phyloP scores from a whole-genome alignment of 2,888 invertebrate genomes.

The Chydorus sphaericus region DNA sequence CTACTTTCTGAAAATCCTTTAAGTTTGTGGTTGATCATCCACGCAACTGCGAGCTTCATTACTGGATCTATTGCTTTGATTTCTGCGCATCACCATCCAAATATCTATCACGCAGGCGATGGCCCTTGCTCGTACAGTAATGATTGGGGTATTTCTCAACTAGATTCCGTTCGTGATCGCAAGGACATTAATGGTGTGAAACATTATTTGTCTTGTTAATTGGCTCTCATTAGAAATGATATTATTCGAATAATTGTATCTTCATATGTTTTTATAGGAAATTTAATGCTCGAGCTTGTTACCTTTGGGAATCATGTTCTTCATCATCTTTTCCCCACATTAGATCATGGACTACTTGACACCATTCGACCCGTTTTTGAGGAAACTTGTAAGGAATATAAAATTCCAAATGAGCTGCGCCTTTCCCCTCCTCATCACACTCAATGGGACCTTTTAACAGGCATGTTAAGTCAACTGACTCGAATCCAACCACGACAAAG shows the following conservation, averaged over 20 bases:
- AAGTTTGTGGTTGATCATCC: slow-evolving; percentile 20
- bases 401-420: slow-evolving; percentile 19
- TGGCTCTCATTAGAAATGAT: too few relatives aligned
- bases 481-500: neutral
- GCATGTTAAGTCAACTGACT: neutral
- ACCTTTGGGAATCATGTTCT: slow-evolving; percentile 62
- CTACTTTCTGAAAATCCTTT: slow-evolving; percentile 10
- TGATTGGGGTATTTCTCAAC: slow-evolving; percentile 64
- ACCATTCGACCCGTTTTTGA: slow-evolving; percentile 46
- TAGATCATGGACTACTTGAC: slow-evolving; percentile 57
- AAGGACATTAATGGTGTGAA: slow-evolving; percentile 49
- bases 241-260: too few relatives aligned
- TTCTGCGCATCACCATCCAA: slow-evolving; percentile 65
- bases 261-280: too few relatives aligned
- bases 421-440: neutral
- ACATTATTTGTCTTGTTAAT: too few relatives aligned
- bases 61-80: slow-evolving; percentile 47
- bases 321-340: slow-evolving; percentile 65
- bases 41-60: slow-evolving; percentile 17
- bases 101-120: slow-evolving; percentile 65
- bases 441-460: neutral
- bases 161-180: slow-evolving; percentile 58
- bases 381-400: slow-evolving; percentile 48
- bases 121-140: slow-evolving; percentile 37
- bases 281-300: slow-evolving; percentile 48